Evolutionary conservation across 2,888 invertebrate species (phyloP).

Genomic region (Asteroscopus sphinx): DNA sequence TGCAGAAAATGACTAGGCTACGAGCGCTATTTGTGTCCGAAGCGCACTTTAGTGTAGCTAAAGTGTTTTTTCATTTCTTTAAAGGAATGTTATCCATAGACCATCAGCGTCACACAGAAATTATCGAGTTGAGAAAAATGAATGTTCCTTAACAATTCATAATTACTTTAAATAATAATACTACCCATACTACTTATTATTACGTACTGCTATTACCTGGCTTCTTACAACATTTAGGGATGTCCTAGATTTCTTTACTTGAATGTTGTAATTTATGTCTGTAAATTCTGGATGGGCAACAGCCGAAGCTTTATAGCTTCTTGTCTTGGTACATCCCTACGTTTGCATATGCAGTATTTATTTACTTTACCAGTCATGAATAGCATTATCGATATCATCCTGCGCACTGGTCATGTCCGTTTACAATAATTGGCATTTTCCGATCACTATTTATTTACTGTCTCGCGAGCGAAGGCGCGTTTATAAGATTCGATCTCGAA

Average conservation of each 20-base stretch:
- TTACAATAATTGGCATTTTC: constrained; percentile 48
- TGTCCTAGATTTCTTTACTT: constrained; percentile 21
- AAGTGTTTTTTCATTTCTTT: neutral
- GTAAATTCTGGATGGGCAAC: constrained; percentile 14
- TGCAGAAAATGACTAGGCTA: constrained; percentile 8
- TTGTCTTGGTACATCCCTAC: constrained; percentile 21
- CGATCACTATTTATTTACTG: constrained; percentile 50
- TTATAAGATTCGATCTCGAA: constrained; percentile 52
- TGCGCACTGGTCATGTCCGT: constrained; percentile 38
- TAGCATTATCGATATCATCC: constrained; percentile 52
- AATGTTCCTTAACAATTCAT: too few species aligned
- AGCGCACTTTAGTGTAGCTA: neutral
- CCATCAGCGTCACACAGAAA: too few species aligned
- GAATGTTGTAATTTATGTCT: constrained; percentile 23
- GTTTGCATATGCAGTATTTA: constrained; percentile 15
- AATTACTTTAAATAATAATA: too few species aligned
- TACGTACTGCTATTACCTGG: too few species aligned
- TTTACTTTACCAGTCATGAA: constrained; percentile 40
- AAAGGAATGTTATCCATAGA: neutral
- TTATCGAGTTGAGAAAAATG: too few species aligned
- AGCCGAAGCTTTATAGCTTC: constrained; percentile 19
- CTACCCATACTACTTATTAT: too few species aligned
- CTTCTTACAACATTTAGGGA: neutral
- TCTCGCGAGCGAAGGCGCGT: constrained; percentile 27
- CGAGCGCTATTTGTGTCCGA: neutral